These are phyloP conservation scores for Alouatta palliata DNA, from an alignment of 2,113 vertebrate genomes.

Conservation along the genomic window DNA sequence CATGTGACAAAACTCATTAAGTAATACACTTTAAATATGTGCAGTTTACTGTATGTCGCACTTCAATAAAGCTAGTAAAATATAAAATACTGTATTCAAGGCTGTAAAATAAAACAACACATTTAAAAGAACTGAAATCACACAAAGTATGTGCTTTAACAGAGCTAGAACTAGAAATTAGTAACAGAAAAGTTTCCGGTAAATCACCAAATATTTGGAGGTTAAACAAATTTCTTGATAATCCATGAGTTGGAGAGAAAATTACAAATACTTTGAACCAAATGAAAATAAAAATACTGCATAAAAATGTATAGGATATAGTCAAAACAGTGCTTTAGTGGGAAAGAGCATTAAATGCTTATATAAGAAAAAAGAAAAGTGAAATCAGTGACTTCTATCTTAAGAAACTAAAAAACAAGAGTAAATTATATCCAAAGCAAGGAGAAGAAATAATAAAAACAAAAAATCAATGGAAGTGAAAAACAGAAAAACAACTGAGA, in stretches of 20 bases:
- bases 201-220: neutral
- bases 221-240: neutral
- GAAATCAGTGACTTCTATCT: neutral
- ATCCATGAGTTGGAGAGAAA: neutral
- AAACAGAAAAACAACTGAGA: neutral
- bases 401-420: neutral
- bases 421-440: neutral
- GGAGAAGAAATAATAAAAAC: neutral
- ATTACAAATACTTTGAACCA: neutral
- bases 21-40: neutral
- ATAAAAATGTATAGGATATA: neutral
- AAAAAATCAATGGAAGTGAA: neutral
- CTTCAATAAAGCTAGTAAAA: neutral
- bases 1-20: neutral
- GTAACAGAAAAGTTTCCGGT: neutral
- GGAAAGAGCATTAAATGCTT: neutral
- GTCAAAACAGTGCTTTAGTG: neutral
- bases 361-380: neutral
- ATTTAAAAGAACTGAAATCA: neutral
- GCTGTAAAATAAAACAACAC: neutral
- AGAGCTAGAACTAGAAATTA: neutral
- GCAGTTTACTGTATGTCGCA: neutral
- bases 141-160: neutral
- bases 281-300: neutral
- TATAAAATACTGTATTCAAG: neutral